phyloP scores from a whole-genome alignment of 2,113 vertebrate genomes.

The Hippocampus guttulatus region DNA sequence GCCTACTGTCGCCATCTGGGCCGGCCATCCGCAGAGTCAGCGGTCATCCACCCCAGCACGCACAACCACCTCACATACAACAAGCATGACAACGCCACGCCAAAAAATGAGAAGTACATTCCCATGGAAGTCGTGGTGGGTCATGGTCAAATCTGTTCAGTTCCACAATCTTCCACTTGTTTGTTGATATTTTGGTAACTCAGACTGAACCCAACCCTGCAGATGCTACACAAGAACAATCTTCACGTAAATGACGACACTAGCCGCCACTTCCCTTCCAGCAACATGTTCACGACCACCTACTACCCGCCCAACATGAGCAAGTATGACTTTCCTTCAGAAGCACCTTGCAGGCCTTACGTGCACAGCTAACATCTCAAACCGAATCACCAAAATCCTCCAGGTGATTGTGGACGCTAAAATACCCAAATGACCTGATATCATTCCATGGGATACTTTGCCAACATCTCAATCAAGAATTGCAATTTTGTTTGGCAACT shows the following conservation, averaged over 20 bases:
- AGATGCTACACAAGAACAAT: conserved; percentile 98
- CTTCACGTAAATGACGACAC: conserved; percentile 88
- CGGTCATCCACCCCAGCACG: conserved; percentile 89
- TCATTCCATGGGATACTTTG: background rate
- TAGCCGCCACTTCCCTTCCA: conserved; percentile 87
- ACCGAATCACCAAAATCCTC: background rate
- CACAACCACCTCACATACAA: conserved; percentile 94
- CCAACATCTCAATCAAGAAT: background rate
- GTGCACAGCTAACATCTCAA: conserved; percentile 85
- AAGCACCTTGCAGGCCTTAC: conserved; percentile 91
- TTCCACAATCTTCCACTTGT: background rate
- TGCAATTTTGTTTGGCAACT: background rate
- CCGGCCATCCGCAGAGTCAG: conserved; percentile 86
- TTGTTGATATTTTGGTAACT: background rate
- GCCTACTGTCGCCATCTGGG: conserved; percentile 85
- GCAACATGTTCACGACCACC: conserved; percentile 92
- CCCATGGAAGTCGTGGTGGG: conserved; percentile 98
- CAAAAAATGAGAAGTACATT: conserved; percentile 97
- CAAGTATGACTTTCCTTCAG: conserved; percentile 88
- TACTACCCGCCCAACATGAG: conserved; percentile 89
- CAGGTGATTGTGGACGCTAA: background rate
- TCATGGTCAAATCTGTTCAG: background rate
- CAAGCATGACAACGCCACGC: conserved; percentile 78
- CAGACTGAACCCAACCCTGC: background rate
- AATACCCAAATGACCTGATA: background rate